phyloP scores from a whole-genome alignment of 2,888 invertebrate species.

The Galerucella pusilla region DNA sequence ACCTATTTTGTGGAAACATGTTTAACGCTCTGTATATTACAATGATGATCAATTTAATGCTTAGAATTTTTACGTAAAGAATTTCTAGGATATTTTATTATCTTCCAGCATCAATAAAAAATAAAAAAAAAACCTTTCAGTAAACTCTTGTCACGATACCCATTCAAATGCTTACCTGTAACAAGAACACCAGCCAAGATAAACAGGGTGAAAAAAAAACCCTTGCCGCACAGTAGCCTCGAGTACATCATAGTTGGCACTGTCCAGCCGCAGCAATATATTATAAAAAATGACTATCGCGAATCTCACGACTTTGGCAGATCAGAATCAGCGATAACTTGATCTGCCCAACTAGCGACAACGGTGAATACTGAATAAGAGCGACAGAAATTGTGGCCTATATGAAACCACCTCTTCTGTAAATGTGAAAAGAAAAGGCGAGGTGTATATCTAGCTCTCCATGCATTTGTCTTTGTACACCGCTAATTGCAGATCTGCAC shows the following conservation, averaged over 20 bases:
- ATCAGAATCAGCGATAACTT: slow-evolving; percentile 25
- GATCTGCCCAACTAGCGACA: slow-evolving; percentile 27
- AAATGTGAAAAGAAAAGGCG: slow-evolving; percentile 38
- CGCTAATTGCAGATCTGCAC: slow-evolving; percentile 41
- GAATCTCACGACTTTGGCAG: slow-evolving; percentile 38
- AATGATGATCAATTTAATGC: no score
- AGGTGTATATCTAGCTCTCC: slow-evolving; percentile 27
- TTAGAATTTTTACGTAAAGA: no score
- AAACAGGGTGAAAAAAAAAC: slow-evolving; percentile 34
- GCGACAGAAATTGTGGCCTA: slow-evolving; percentile 39
- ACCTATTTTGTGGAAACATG: no score
- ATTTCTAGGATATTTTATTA: not conserved
- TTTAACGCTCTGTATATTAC: no score
- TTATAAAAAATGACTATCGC: slow-evolving; percentile 36
- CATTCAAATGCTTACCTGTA: slow-evolving; percentile 33
- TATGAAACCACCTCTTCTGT: slow-evolving; percentile 44
- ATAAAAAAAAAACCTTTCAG: slow-evolving; percentile 1
- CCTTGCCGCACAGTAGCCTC: slow-evolving; percentile 36
- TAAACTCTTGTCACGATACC: slow-evolving; percentile 26
- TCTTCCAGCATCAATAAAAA: not conserved
- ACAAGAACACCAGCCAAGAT: slow-evolving; percentile 27
- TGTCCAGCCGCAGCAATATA: slow-evolving; percentile 26
- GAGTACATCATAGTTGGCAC: slow-evolving; percentile 39
- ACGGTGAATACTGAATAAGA: slow-evolving; percentile 34
- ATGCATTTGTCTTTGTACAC: slow-evolving; percentile 40